Conservation (phyloP, 2,797 vertebrate genomes). For the Tinamus major region DNA sequence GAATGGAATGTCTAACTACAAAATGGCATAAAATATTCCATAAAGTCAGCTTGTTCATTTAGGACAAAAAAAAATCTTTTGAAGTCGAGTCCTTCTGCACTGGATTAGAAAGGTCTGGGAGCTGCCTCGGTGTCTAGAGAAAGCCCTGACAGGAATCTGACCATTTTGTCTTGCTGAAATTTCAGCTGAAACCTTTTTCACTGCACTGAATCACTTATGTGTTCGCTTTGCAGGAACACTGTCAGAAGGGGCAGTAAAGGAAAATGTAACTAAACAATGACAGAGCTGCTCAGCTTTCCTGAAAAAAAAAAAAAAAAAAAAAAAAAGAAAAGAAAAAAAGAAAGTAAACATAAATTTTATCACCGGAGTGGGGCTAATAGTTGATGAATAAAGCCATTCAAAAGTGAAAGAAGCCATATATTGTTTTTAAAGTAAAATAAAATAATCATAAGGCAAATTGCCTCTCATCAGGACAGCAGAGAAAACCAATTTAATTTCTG, state of each 20-base stretch:
- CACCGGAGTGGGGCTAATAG: neutral
- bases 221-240: neutral
- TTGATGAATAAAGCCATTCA: neutral
- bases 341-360: neutral
- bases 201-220: neutral
- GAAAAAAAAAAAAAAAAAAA: neutral
- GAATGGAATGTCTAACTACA: neutral
- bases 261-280: neutral
- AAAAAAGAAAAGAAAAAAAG: neutral
- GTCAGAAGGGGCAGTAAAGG: neutral
- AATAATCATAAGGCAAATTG: slow-evolving; percentile 11
- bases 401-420: neutral
- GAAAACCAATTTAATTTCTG: slow-evolving; percentile 46
- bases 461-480: slow-evolving; percentile 9
- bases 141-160: neutral
- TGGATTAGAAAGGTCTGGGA: neutral
- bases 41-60: neutral
- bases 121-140: neutral
- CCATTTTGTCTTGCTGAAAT: neutral
- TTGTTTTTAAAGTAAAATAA: slow-evolving; percentile 27
- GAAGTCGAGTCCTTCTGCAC: neutral
- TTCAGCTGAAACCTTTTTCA: neutral
- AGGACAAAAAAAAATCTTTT: neutral
- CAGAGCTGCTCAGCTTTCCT: neutral
- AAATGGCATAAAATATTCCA: neutral